These are phyloP conservation scores for Phrynocephalus forsythii DNA, from an alignment of 2,797 vertebrate genomes.

Conservation along the genomic window DNA sequence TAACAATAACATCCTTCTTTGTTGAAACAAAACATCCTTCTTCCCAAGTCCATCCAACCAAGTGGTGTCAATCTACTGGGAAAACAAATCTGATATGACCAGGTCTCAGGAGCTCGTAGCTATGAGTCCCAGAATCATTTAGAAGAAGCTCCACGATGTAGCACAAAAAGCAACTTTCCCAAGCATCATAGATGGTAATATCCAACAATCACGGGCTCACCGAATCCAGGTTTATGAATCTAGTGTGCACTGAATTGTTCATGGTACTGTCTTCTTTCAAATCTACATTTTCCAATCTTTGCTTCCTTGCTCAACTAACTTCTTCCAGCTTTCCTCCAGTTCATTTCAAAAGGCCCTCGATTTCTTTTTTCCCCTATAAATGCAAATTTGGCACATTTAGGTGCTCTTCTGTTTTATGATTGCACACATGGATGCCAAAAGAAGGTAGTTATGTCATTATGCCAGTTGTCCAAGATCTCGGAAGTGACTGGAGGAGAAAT, in stretches of 20 bases:
- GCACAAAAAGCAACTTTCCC: too few species aligned
- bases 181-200: not conserved
- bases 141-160: too few species aligned
- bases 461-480: not conserved
- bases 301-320: not conserved
- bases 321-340: not conserved
- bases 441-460: slow-evolving; percentile 4
- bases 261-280: not conserved
- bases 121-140: too few species aligned
- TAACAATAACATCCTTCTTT: too few species aligned
- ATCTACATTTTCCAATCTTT: not conserved
- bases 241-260: not conserved
- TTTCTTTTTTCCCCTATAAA: not conserved
- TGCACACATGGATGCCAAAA: slow-evolving; percentile 5
- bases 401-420: not conserved
- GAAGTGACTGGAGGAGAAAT: not conserved
- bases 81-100: too few species aligned
- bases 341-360: not conserved
- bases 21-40: too few species aligned
- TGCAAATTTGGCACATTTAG: not conserved
- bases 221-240: not conserved
- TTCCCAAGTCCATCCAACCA: too few species aligned
- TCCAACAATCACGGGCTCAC: not conserved
- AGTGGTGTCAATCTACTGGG: too few species aligned
- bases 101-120: too few species aligned